Conservation (phyloP, 1,140 invertebrate species). For the Papilio polytes region DNA sequence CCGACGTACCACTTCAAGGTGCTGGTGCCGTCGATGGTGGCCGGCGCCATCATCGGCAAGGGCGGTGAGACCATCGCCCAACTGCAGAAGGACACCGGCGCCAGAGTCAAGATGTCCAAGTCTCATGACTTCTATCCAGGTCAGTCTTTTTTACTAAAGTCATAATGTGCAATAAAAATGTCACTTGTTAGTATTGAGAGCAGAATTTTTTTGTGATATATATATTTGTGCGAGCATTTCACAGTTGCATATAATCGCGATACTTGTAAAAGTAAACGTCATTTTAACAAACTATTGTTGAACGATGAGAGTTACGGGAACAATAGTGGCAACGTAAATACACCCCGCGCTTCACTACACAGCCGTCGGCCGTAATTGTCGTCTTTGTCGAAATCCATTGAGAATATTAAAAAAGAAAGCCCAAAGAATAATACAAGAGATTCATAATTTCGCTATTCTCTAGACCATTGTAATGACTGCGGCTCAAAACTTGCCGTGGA, state of each 20-base stretch:
- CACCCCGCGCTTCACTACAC: constrained; percentile 12
- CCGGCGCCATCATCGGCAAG: constrained; percentile 98
- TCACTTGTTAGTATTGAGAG: not conserved
- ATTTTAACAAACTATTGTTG: constrained; percentile 11
- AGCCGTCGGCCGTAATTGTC: constrained; percentile 21
- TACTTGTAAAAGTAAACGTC: constrained; percentile 10
- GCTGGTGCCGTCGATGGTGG: constrained; percentile 96
- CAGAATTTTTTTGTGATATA: not conserved
- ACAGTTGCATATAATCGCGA: not conserved
- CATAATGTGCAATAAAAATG: not conserved
- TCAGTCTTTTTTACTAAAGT: constrained; percentile 77
- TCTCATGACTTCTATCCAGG: constrained; percentile 99
- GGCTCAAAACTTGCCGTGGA: constrained; percentile 12
- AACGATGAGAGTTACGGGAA: not conserved
- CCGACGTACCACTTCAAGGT: constrained; percentile 96
- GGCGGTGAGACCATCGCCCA: constrained; percentile 98
- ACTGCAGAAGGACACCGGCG: constrained; percentile 97
- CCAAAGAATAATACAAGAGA: constrained; percentile 18
- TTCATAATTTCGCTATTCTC: constrained; percentile 34
- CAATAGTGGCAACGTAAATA: constrained; percentile 34
- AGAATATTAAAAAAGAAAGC: constrained; percentile 35
- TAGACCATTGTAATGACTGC: constrained; percentile 14
- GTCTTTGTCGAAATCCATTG: constrained; percentile 32
- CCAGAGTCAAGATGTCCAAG: constrained; percentile 99
- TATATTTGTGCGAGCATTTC: not conserved